phyloP scores from a whole-genome alignment of 2,888 invertebrate species.

The Andrena camellia region DNA sequence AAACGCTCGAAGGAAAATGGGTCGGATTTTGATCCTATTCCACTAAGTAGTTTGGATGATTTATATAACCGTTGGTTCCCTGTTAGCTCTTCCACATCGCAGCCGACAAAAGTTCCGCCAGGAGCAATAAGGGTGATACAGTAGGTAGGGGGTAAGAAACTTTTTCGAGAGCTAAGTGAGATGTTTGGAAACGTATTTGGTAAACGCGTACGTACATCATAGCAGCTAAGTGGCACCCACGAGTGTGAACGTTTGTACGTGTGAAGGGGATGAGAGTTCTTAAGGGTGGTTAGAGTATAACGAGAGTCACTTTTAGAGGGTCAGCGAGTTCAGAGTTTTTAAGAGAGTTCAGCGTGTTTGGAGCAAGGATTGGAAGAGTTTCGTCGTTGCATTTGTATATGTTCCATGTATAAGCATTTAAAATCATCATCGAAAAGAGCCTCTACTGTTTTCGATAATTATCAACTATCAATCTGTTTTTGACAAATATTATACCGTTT shows the following conservation, averaged over 20 bases:
- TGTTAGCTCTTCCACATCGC: neutral
- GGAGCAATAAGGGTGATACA: neutral
- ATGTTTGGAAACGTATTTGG: conserved; percentile 15
- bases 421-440: neutral
- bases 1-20: too few relatives aligned
- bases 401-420: neutral
- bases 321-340: conserved; percentile 20
- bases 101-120: neutral
- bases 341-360: conserved; percentile 6
- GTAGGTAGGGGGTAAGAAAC: neutral
- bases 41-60: too few relatives aligned
- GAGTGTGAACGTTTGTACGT: neutral
- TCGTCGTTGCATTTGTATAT: neutral
- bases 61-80: neutral
- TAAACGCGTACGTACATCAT: conserved; percentile 21
- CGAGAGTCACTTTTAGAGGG: conserved; percentile 25
- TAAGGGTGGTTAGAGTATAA: conserved; percentile 6
- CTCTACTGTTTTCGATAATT: neutral
- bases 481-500: too few relatives aligned
- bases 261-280: conserved; percentile 19
- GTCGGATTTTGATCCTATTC: too few relatives aligned
- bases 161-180: neutral
- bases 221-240: neutral
- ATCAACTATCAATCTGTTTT: too few relatives aligned
- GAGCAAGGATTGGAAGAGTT: neutral